Conservation (phyloP, 2,888 invertebrate species). For the Ditylenchus weischeri region DNA sequence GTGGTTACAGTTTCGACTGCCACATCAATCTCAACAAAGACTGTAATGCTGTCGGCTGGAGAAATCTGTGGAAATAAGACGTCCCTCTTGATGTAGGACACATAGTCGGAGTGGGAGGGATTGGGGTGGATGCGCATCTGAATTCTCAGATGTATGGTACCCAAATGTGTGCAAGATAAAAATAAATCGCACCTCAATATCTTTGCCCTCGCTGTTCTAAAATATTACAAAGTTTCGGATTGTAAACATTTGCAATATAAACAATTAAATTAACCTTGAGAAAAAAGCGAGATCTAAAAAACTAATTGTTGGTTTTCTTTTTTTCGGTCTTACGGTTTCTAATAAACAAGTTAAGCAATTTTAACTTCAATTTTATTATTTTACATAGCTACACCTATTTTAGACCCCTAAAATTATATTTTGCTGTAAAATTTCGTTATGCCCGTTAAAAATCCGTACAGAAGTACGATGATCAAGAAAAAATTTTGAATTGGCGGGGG, state of each 20-base stretch:
- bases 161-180: not conserved
- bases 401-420: too few species aligned
- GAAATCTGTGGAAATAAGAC: constrained; percentile 59
- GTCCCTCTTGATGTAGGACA: constrained; percentile 58
- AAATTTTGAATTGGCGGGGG: too few species aligned
- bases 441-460: too few species aligned
- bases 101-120: constrained; percentile 59
- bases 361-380: too few species aligned
- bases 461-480: too few species aligned
- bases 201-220: constrained; percentile 55
- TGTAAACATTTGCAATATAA: too few species aligned
- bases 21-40: constrained; percentile 59
- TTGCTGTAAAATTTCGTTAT: too few species aligned
- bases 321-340: too few species aligned
- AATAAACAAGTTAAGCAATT: too few species aligned
- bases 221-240: too few species aligned
- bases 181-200: constrained; percentile 44
- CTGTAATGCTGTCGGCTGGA: constrained; percentile 57
- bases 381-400: too few species aligned
- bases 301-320: not conserved
- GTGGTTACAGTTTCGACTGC: constrained; percentile 59
- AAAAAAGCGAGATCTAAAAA: constrained; percentile 57
- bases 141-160: constrained; percentile 5
- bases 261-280: constrained; percentile 28
- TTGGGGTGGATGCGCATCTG: constrained; percentile 58